Evolutionary conservation across 2,113 vertebrate species (phyloP), one percentile per base, ranked within the genome.

Genomic region (Anoura caudifer): DNA sequence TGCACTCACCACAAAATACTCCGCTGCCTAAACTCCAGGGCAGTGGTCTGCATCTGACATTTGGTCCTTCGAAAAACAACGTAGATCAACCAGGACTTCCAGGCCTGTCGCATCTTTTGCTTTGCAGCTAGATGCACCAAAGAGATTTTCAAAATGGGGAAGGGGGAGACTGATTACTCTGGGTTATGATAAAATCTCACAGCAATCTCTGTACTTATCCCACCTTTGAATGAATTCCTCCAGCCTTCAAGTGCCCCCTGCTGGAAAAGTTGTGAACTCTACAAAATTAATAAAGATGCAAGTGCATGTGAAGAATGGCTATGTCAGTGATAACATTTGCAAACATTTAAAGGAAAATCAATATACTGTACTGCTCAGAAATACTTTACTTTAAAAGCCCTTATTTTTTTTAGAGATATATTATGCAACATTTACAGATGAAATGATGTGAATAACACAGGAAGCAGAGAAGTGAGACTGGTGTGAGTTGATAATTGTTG

Each of bases 81-180:
- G 72, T 99, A 99, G 96, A 98, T 75, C 90, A 98, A 92, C 99
- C 99, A 99, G 76, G 79, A 95, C 52, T 98, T 98, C 99, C 98
- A 99, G 33, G 98, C 97, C 70, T 75, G 92, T 50, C 82, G 95
- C 94, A 99, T 69, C 15, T 73, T 96, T 65, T 87, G 97, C 73
- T 92, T 98, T 43, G 73, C 95, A 41, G 98, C 99, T 99, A 96
- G 24, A 70, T 41, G 87, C 4, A 89, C 87, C 79, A 98, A 14
- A 61, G 54, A 79, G 2, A 3, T 59, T 69, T 96, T 94, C 91
- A 38, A 65, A 76, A 89, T 7, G 14, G 36, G 14, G 9, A 31
- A 2, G 3, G 3, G 2, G 5, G 10, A 83, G n/a, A 67, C 8
- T 2, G 8, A 61, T 84, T 38, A 90, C 4, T 80, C 73, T 69